These are phyloP conservation scores for Nephotettix cincticeps DNA, from an alignment of 1,140 invertebrate species.

Conservation along the genomic window DNA sequence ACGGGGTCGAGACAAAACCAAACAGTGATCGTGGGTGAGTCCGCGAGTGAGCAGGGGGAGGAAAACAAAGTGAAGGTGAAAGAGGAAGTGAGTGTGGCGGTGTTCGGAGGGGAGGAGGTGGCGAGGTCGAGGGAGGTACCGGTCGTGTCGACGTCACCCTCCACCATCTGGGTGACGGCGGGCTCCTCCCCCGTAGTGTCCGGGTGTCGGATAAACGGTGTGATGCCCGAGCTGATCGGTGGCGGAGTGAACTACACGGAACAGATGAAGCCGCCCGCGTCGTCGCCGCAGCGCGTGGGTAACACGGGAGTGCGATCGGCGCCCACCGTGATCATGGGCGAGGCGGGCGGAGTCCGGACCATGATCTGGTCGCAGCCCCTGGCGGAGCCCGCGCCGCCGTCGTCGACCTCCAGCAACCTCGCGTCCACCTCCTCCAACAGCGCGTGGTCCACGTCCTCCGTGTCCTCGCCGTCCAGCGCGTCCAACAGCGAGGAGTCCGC, in stretches of 20 bases:
- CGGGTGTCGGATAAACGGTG: conserved; percentile 46
- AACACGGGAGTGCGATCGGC: conserved; percentile 49
- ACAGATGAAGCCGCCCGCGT: conserved; percentile 58
- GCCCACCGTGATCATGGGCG: conserved; percentile 88
- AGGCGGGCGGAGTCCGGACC: conserved; percentile 84
- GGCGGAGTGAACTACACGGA: conserved; percentile 50
- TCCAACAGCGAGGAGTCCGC: conserved; percentile 70
- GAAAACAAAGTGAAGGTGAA: conserved; percentile 49
- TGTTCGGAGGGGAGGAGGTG: conserved; percentile 43
- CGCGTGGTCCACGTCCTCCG: conserved; percentile 33
- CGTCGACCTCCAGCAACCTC: conserved; percentile 38
- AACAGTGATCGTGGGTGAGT: background rate
- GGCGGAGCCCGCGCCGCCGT: conserved; percentile 51
- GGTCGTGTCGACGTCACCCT: conserved; percentile 27
- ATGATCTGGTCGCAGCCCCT: conserved; percentile 83
- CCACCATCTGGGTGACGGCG: conserved; percentile 31
- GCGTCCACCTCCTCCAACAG: conserved; percentile 31
- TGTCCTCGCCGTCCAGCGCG: conserved; percentile 31
- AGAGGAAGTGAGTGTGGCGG: conserved; percentile 52
- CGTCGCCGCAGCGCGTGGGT: conserved; percentile 53
- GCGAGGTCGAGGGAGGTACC: background rate
- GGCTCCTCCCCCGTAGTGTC: conserved; percentile 52
- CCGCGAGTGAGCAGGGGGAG: background rate
- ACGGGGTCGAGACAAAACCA: background rate
- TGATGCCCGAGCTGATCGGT: conserved; percentile 22